Base-by-base conservation (phyloP, 2,888 invertebrate genomes). In the Eurois occulta region DNA sequence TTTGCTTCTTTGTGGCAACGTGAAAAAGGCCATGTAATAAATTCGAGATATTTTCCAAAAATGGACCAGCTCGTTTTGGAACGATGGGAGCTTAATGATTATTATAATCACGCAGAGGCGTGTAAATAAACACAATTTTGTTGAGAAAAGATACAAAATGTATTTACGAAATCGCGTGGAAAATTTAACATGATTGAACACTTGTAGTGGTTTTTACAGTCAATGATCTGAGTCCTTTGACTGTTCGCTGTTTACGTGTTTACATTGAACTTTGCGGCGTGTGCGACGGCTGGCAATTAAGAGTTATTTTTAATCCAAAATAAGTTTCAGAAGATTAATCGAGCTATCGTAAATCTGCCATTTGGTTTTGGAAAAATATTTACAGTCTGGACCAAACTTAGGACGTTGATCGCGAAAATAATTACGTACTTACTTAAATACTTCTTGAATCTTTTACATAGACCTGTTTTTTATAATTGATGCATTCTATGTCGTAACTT, bases 1-100 rank as follows among this genome's bases (percentile, higher is more conserved):
- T 96, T 96, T 95, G 94, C 94, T 91, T 94, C 94, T 95, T 95
- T 94, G 93, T 92, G 92, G 92, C 91, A 90, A 90, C 92, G 93
- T 80, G 67, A 92, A 93, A 78, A 94, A 93, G 92, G 93, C 92
- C 92, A 91, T 90, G 91, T 88, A 89, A 93, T 93, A 91, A 94
- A 94, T 92, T 91, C 76, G 88, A 89, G 89, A 88, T 90, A 91
- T 91, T 90, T 60, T 86, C 83, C 65, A 73, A 88, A 90, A 87
- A 88, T 87, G 69, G 48, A 80, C 28, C 62, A 79, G 81, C 69
- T 60, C 67, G 38, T 78, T 70, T 79, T 83, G 77, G 68, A 66
- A 46, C 58, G 71, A 70, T 68, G 41, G 41, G 7, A 64, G n/a
- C 60, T 78, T 79, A 74, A 81, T 80, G 80, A 78, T 77, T 64